Percentiles rank a stretch among this genome's conserved stretches.
Conservation (phyloP, 2,113 vertebrate genomes). For the Fulica atra region DNA sequence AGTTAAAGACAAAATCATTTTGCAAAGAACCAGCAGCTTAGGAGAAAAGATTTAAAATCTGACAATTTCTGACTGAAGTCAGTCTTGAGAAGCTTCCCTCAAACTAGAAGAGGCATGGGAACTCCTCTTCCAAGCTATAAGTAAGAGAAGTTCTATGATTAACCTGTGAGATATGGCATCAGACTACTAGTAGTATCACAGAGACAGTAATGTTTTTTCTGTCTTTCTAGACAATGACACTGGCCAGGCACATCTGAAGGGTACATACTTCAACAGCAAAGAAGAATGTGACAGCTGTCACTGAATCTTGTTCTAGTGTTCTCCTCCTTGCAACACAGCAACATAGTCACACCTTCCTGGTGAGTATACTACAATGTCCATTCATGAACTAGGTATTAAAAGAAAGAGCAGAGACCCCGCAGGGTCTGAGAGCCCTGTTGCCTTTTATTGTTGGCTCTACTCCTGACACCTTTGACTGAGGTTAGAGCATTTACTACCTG, state of each 20-base stretch:
- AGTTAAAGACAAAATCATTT: background rate
- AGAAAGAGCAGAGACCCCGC: background rate
- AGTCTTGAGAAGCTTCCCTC: accelerated
- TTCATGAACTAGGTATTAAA: background rate
- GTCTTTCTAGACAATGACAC: background rate
- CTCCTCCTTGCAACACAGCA: background rate
- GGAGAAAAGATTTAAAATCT: background rate
- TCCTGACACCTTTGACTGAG: background rate
- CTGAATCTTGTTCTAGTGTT: background rate
- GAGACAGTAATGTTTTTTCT: background rate
- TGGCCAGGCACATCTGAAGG: background rate
- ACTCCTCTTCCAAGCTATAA: background rate
- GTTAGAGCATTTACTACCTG: background rate
- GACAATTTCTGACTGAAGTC: background rate
- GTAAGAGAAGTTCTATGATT: background rate
- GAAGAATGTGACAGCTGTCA: background rate
- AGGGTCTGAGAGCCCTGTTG: background rate
- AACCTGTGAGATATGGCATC: background rate
- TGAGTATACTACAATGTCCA: accelerated
- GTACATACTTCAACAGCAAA: background rate
- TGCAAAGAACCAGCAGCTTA: background rate
- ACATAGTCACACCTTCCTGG: background rate
- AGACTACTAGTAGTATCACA: background rate
- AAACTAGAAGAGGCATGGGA: background rate
- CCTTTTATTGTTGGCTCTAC: background rate